Conservation (phyloP, 2,888 invertebrate genomes). For the Schizaphis graminum region DNA sequence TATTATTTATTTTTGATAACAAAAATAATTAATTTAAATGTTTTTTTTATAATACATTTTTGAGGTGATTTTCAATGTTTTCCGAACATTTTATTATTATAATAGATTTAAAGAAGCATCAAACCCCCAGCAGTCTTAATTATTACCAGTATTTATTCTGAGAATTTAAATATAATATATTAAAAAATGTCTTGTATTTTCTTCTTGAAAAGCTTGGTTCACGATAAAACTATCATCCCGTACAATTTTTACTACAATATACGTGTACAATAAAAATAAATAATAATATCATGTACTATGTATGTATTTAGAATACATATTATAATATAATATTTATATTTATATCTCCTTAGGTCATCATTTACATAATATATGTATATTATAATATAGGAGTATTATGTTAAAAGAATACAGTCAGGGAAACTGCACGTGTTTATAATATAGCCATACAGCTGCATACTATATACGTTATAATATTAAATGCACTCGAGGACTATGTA, state of each 20-base stretch:
- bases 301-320: background rate
- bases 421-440: background rate
- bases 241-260: background rate
- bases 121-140: background rate
- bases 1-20: background rate
- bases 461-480: background rate
- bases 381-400: background rate
- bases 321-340: background rate
- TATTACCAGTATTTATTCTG: background rate
- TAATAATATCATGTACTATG: background rate
- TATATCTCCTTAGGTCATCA: background rate
- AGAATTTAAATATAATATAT: background rate
- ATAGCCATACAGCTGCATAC: background rate
- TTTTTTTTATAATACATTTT: background rate
- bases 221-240: background rate
- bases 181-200: background rate
- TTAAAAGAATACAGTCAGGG: background rate
- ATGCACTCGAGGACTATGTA: background rate
- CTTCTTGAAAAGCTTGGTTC: background rate
- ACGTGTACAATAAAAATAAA: background rate
- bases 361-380: background rate
- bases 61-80: background rate
- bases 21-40: background rate
- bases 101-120: background rate
- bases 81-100: background rate